Evolutionary conservation across 2,113 vertebrate species (phyloP).

Genomic region (Oryzias javanicus): DNA sequence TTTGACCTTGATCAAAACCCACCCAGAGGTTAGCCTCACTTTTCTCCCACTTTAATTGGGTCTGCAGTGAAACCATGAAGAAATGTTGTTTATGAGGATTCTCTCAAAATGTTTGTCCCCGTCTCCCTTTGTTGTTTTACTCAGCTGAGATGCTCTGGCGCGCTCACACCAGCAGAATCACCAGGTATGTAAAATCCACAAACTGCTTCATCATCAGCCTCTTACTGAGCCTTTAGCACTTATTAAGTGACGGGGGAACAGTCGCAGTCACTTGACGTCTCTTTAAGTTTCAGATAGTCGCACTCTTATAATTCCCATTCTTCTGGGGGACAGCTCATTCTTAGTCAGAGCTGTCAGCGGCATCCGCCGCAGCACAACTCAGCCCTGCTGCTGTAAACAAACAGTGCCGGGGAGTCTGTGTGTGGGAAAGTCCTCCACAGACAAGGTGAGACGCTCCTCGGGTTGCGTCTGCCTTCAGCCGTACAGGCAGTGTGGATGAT

Average conservation of each 20-base stretch:
- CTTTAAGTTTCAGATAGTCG: neutral
- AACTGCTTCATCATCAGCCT: neutral
- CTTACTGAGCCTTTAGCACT: neutral
- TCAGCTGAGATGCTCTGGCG: conserved; percentile 63
- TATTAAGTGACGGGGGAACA: neutral
- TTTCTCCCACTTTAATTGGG: neutral
- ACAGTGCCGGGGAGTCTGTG: conserved; percentile 8
- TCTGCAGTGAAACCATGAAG: neutral
- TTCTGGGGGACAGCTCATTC: conserved; percentile 13
- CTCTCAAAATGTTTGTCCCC: neutral
- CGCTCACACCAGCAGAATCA: conserved; percentile 69
- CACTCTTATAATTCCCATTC: neutral
- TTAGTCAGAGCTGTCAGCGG: conserved; percentile 11
- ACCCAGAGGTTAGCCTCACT: conserved; percentile 31
- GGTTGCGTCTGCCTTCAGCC: conserved; percentile 26
- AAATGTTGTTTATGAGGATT: neutral
- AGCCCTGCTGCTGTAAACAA: conserved; percentile 21
- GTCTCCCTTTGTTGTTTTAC: conserved; percentile 2
- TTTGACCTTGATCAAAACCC: conserved; percentile 52
- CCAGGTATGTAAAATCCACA: conserved; percentile 65
- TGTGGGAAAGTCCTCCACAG: conserved; percentile 35
- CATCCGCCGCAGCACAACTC: conserved; percentile 13
- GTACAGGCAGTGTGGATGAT: conserved; percentile 35
- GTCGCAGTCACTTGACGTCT: neutral
- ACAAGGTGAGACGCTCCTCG: conserved; percentile 26